Evolutionary conservation across 2,888 invertebrate genomes (phyloP).

Genomic region (Coleophora flavipennella): DNA sequence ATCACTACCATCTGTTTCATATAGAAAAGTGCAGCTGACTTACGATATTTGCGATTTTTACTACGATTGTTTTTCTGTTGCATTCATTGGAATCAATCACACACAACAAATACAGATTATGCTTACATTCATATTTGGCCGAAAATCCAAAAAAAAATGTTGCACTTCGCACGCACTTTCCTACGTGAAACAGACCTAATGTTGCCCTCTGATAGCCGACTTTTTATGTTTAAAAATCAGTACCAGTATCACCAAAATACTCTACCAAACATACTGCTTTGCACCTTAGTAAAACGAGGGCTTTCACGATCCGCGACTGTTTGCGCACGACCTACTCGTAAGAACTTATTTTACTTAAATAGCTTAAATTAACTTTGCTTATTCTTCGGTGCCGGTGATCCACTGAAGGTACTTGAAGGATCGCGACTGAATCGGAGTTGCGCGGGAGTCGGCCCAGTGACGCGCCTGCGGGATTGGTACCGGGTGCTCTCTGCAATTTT

Average conservation of each 20-base stretch:
- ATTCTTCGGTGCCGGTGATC: conserved; percentile 69
- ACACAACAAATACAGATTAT: too few relatives aligned
- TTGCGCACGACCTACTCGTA: conserved; percentile 11
- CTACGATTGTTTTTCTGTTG: too few relatives aligned
- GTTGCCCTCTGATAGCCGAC: too few relatives aligned
- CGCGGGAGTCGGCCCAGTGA: conserved; percentile 41
- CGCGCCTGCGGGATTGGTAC: conserved; percentile 44
- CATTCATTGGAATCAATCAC: too few relatives aligned
- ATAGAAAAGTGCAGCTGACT: too few relatives aligned
- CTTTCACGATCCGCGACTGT: background rate
- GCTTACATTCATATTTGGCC: too few relatives aligned
- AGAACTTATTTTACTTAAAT: conserved; percentile 20
- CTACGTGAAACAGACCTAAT: too few relatives aligned
- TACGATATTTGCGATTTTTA: too few relatives aligned
- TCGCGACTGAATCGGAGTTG: conserved; percentile 64
- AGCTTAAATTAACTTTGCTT: conserved; percentile 23
- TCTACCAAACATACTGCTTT: background rate
- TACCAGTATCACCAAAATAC: background rate
- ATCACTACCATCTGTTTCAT: too few relatives aligned
- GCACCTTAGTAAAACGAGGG: background rate
- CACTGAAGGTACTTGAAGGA: conserved; percentile 70
- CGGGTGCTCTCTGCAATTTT: conserved; percentile 59
- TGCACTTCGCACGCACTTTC: too few relatives aligned
- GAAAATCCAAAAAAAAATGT: too few relatives aligned
- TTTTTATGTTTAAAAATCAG: too few relatives aligned